phyloP scores from a whole-genome alignment of 2,113 vertebrate genomes.

The Oxyura jamaicensis region DNA sequence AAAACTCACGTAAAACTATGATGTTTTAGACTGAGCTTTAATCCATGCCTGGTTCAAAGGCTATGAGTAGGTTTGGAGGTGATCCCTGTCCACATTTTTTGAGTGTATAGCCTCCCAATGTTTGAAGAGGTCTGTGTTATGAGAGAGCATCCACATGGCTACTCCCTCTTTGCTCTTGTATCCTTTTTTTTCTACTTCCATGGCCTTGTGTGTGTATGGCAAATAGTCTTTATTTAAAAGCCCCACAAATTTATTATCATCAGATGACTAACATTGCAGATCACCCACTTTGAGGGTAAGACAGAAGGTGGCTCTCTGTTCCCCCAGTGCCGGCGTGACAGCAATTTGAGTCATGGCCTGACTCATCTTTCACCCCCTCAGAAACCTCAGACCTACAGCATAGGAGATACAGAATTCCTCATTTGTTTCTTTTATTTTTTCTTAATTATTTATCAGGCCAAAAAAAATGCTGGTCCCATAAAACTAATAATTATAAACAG shows the following conservation, averaged over 20 bases:
- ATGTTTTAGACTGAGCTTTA: not conserved
- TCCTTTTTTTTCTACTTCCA: not conserved
- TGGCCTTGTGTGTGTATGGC: not conserved
- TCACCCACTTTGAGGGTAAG: slow-evolving; percentile 53
- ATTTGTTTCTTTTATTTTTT: not conserved
- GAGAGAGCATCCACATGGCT: not conserved
- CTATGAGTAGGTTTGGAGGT: not conserved
- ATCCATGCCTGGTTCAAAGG: not conserved
- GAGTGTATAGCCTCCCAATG: not conserved
- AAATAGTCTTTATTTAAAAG: not conserved
- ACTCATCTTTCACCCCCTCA: slow-evolving; percentile 23
- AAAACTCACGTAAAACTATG: not conserved
- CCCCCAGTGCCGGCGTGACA: accelerated
- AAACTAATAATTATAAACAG: slow-evolving; percentile 21
- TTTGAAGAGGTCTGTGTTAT: not conserved
- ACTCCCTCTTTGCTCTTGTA: not conserved
- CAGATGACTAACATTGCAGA: slow-evolving; percentile 38
- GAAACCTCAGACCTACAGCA: slow-evolving; percentile 43
- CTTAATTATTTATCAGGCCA: not conserved
- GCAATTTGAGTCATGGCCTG: slow-evolving; percentile 41
- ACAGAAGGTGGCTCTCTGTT: slow-evolving; percentile 7
- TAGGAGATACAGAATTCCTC: not conserved
- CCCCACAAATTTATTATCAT: not conserved
- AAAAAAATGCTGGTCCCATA: not conserved
- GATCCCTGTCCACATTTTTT: not conserved